A percentile compares a stretch with the other conserved stretches of the same genome.
phyloP scores from a whole-genome alignment of 92 coral and sea anemone genomes.

The Desmophyllum pertusum region DNA sequence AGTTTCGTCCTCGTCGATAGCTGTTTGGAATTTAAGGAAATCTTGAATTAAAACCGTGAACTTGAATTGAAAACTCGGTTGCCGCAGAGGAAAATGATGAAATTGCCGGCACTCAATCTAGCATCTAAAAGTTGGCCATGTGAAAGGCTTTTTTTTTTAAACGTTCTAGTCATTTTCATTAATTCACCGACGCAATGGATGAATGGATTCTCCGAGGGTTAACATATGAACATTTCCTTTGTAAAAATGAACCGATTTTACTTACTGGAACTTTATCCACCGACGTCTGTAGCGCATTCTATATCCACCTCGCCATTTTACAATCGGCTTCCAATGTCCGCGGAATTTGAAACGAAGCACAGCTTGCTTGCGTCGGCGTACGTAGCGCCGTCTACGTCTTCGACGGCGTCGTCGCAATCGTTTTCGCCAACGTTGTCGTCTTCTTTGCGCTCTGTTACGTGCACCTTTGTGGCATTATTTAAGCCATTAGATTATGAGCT shows the following conservation, averaged over 20 bases:
- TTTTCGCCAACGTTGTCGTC: conserved; percentile 20
- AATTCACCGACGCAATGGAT: neutral
- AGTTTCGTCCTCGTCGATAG: conserved; percentile 23
- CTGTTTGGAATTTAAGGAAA: conserved; percentile 9
- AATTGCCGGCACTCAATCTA: neutral
- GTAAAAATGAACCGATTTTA: neutral
- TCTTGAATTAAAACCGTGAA: neutral
- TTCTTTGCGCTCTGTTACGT: conserved; percentile 6
- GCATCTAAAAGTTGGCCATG: neutral
- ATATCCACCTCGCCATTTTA: conserved; percentile 30
- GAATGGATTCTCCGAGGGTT: neutral
- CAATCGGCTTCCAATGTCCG: conserved; percentile 30
- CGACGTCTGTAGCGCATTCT: conserved; percentile 20
- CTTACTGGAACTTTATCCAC: conserved; percentile 38
- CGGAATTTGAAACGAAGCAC: conserved; percentile 27
- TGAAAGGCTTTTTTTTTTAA: neutral
- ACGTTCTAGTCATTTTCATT: neutral
- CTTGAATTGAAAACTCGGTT: neutral
- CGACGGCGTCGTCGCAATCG: conserved; percentile 33
- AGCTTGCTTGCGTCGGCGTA: conserved; percentile 26
- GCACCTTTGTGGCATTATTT: neutral
- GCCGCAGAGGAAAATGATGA: neutral
- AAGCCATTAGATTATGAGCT: neutral
- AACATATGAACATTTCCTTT: neutral
- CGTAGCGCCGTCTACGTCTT: conserved; percentile 21